Base-by-base conservation (phyloP, 2,113 vertebrate species). In the Zosterops lateralis region DNA sequence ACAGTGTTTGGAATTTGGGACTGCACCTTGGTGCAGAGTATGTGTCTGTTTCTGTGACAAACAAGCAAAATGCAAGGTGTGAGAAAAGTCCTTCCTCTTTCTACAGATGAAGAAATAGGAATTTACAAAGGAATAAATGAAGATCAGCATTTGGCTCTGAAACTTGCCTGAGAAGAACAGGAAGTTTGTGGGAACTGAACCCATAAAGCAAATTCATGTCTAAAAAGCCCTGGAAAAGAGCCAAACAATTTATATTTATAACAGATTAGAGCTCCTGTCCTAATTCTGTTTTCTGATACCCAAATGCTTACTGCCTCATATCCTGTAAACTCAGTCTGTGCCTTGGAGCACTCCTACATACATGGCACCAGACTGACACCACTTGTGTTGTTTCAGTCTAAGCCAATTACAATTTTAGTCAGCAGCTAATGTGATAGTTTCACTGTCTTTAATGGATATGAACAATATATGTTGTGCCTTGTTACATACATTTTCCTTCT, bases 281-380 rank as follows among this genome's bases (percentile, higher is more conserved):
- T 95, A 91, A 84, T 95, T 91, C 68, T 90, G 6, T 80, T 81
- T 92, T 87, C 78, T 85, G 89, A 73, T 87, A 87, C 67, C 51
- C 56, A 76, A 19, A 31, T 83, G 77, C 89, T 91, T 89, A 48
- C 64, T 74, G 72, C 47, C 53, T 80, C 72, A 92, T 61, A 95
- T 92, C 94, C 85, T 94, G 92, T 88, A 88, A 92, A 95, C 48
- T 88, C 85, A 88, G 76, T 90, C 78, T 74, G 72, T 64, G 78
- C 75, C 77, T 17, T 38, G 68, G 73, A 80, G 87, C 47, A 86
- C 93, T 88, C 92, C 95, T 93, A 95, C 96, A 36, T 57, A 75
- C 19, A 18, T 34, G 72, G 87, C 75, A 95, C 57, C 91, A 95
- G 64, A 73, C 71, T 1, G 24, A 87, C 47, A 73, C 71, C 18